A percentile compares a stretch with the other conserved stretches of the same genome.
These are phyloP conservation scores for Paramormyrops kingsleyae DNA, from an alignment of 2,113 vertebrate genomes.

Conservation along the genomic window DNA sequence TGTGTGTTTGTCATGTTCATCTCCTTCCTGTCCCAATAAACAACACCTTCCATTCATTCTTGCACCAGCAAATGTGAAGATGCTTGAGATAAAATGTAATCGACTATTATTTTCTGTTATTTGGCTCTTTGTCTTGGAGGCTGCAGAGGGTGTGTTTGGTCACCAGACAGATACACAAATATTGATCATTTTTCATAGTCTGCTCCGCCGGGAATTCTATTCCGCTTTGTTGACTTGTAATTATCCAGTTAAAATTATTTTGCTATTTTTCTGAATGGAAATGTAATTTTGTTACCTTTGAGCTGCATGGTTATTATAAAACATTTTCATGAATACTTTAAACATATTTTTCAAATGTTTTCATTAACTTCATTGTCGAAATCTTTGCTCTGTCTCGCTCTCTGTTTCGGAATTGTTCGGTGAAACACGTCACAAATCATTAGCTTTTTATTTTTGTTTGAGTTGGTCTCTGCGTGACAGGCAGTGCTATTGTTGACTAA, in stretches of 20 bases:
- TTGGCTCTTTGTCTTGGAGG: background rate
- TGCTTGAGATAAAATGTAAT: background rate
- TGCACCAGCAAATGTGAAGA: background rate
- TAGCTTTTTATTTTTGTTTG: conserved; percentile 71
- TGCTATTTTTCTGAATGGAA: background rate
- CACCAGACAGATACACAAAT: background rate
- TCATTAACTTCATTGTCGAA: background rate
- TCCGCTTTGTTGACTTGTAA: background rate
- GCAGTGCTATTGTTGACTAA: conserved; percentile 54
- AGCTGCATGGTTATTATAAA: background rate
- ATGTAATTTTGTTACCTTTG: background rate
- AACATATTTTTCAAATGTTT: background rate
- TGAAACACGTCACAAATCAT: conserved; percentile 71
- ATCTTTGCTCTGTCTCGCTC: background rate
- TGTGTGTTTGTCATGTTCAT: background rate
- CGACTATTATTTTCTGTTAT: background rate
- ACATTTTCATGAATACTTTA: background rate
- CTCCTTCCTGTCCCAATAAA: background rate
- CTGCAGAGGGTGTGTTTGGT: background rate
- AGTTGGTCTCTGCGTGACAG: conserved; percentile 55
- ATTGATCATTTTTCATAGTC: background rate
- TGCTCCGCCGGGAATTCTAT: background rate
- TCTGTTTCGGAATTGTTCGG: conserved; percentile 40
- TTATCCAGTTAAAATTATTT: background rate
- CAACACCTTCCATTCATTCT: background rate